Conservation (phyloP, 2,888 invertebrate species). For the Dicyrtoma fusca region DNA sequence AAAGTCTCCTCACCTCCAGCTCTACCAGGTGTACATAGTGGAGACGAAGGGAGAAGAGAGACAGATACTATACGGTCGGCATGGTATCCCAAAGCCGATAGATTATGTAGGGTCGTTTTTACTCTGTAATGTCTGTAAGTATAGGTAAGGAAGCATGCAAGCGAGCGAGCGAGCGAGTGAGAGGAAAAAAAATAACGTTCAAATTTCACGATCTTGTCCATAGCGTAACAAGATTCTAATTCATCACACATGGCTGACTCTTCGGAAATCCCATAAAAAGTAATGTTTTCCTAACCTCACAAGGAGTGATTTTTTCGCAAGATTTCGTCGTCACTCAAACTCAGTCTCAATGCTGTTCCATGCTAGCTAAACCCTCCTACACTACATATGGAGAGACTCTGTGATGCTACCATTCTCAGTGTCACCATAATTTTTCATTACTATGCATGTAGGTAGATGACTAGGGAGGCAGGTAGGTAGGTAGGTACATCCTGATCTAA, state of each 20-base stretch:
- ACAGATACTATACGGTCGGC: neutral
- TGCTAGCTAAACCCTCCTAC: too few species aligned
- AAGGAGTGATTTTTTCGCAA: constrained; percentile 40
- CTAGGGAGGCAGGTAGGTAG: too few species aligned
- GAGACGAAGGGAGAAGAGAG: constrained; percentile 10
- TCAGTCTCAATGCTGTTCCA: too few species aligned
- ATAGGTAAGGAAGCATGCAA: too few species aligned
- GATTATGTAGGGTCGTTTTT: constrained; percentile 12
- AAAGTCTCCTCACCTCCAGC: neutral
- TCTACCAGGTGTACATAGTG: neutral
- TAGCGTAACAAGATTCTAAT: constrained; percentile 57
- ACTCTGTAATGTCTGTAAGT: neutral
- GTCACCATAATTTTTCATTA: too few species aligned
- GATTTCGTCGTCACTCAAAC: neutral
- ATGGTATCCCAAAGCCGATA: too few species aligned
- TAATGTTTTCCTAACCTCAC: constrained; percentile 51
- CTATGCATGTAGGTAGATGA: too few species aligned
- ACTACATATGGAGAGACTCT: too few species aligned
- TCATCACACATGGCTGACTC: constrained; percentile 56
- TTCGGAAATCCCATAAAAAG: constrained; percentile 48
- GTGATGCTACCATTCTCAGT: too few species aligned
- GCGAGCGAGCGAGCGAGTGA: constrained; percentile 6
- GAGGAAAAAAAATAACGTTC: constrained; percentile 30
- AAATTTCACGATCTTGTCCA: constrained; percentile 55
- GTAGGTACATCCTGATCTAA: too few species aligned